phyloP scores from a whole-genome alignment of 2,113 vertebrate genomes.

The Coptodon bakossiorum region DNA sequence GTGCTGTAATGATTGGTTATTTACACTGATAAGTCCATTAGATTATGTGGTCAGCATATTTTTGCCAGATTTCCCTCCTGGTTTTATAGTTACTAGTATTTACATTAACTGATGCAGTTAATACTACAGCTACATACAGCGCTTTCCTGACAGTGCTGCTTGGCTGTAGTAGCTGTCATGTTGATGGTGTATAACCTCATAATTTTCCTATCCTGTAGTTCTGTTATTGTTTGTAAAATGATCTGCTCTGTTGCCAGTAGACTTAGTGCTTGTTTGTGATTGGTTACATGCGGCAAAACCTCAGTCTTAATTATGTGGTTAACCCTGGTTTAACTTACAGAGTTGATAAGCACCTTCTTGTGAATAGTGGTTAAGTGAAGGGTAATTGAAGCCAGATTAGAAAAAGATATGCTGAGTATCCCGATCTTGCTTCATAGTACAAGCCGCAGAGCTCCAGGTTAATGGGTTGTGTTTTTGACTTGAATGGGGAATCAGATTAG shows the following conservation, averaged over 20 bases:
- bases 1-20: not conserved
- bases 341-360: not conserved
- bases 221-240: not conserved
- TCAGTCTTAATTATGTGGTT: not conserved
- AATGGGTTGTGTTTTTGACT: not conserved
- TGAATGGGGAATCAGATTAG: not conserved
- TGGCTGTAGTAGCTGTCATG: not conserved
- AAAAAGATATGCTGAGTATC: not conserved
- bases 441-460: not conserved
- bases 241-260: not conserved
- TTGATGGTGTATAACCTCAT: not conserved
- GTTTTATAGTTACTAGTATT: not conserved
- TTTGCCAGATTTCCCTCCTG: not conserved
- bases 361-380: not conserved
- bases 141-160: not conserved
- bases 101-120: not conserved
- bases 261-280: not conserved
- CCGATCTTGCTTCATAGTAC: not conserved
- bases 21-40: not conserved
- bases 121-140: not conserved
- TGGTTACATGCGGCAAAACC: not conserved
- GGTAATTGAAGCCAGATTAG: not conserved
- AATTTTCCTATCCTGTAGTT: not conserved
- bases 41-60: not conserved
- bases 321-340: not conserved